phyloP scores from a whole-genome alignment of 2,113 vertebrate species.

The Burhinus bistriatus region DNA sequence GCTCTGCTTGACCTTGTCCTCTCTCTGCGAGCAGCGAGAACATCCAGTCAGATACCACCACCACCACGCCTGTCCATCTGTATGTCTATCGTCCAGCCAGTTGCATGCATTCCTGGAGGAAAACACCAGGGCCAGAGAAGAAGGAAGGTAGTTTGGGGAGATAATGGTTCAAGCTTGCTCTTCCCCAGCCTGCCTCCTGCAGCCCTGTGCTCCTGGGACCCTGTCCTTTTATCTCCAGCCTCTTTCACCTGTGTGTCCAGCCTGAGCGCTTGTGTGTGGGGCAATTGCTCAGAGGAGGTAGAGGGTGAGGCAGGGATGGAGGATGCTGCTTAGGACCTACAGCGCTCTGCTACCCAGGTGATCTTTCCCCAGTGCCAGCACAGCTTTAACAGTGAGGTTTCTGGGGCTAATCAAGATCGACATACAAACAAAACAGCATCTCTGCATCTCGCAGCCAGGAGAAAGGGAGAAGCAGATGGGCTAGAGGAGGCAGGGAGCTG shows the following conservation, averaged over 20 bases:
- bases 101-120: neutral
- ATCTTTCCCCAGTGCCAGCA: neutral
- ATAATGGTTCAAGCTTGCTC: accelerated
- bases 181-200: neutral
- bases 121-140: neutral
- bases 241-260: too few species aligned
- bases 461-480: slow-evolving; percentile 52
- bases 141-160: neutral
- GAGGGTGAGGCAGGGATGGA: neutral
- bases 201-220: neutral
- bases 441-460: neutral
- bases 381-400: neutral
- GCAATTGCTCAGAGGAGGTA: neutral
- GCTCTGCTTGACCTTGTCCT: neutral
- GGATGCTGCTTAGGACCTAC: neutral
- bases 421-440: neutral
- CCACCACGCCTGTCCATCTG: accelerated
- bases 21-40: neutral
- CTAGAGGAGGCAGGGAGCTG: slow-evolving; percentile 27
- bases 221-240: neutral
- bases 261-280: too few species aligned
- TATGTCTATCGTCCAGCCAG: accelerated
- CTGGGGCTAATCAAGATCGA: slow-evolving; percentile 30
- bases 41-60: accelerated
- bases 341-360: neutral